Conservation (phyloP, 2,797 vertebrate genomes). For the Sebastes steindachneri region DNA sequence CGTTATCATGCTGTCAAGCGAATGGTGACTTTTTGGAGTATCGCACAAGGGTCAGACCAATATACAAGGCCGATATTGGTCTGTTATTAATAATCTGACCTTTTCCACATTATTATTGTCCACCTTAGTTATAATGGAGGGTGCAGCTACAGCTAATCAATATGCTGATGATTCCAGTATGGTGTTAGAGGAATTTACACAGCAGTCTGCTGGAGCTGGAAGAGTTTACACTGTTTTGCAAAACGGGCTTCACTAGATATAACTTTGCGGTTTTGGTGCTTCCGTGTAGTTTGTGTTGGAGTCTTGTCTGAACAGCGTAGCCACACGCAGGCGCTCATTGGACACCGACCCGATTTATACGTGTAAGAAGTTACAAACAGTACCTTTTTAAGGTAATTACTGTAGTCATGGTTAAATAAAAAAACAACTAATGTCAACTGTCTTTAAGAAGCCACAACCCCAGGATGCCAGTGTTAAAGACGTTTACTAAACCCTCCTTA, state of each 20-base stretch:
- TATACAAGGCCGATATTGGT: not conserved
- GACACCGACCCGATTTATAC: too few relatives aligned
- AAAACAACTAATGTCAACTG: not conserved
- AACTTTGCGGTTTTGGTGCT: too few relatives aligned
- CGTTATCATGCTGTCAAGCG: conserved; percentile 62
- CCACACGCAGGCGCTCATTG: too few relatives aligned
- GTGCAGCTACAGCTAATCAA: not conserved
- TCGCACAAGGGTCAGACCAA: conserved; percentile 44
- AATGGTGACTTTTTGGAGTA: conserved; percentile 48
- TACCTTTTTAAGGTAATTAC: not conserved
- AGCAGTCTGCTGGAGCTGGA: not conserved
- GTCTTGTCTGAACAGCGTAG: too few relatives aligned
- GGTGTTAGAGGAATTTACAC: not conserved
- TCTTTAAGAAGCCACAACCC: not conserved
- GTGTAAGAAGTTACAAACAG: too few relatives aligned
- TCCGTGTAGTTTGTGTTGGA: too few relatives aligned
- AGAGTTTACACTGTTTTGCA: too few relatives aligned
- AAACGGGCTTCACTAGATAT: too few relatives aligned
- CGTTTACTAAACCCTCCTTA: not conserved
- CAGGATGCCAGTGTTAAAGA: not conserved
- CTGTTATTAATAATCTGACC: conserved; percentile 22
- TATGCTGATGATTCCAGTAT: not conserved
- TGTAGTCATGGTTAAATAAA: not conserved
- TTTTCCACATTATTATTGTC: not conserved
- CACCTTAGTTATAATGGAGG: not conserved